These are phyloP conservation scores for Ochlodes sylvanus DNA, from an alignment of 2,888 invertebrate species.

Conservation along the genomic window DNA sequence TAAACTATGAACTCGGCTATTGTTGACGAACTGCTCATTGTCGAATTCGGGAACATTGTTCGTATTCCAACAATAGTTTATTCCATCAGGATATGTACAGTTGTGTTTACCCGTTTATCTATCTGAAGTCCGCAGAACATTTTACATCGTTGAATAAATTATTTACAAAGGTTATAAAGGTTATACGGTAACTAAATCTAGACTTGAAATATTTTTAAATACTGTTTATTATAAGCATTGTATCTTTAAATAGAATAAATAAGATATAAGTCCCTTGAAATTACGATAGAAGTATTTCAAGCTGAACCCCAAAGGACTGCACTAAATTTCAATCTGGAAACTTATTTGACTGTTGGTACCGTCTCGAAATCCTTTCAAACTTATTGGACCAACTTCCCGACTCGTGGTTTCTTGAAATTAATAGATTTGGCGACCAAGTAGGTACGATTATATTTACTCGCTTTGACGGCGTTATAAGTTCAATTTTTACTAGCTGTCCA, in stretches of 20 bases:
- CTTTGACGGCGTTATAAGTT: background rate
- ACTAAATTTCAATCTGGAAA: constrained; percentile 60
- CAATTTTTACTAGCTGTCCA: background rate
- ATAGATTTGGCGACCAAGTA: constrained; percentile 38
- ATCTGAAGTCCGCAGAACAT: background rate
- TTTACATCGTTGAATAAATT: too few species aligned
- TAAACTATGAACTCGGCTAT: constrained; percentile 12
- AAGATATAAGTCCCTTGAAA: background rate
- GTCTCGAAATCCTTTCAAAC: constrained; percentile 62
- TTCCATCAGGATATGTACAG: constrained; percentile 10
- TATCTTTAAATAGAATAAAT: too few species aligned
- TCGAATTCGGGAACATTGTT: constrained; percentile 25
- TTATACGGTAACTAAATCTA: too few species aligned
- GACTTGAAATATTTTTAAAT: too few species aligned
- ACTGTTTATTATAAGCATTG: too few species aligned
- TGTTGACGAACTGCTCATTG: constrained; percentile 24
- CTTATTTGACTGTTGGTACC: constrained; percentile 59
- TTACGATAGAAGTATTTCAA: constrained; percentile 20
- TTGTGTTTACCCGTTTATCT: background rate
- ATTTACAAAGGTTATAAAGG: too few species aligned
- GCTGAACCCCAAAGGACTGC: constrained; percentile 48
- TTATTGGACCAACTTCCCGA: constrained; percentile 57
- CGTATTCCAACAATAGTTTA: constrained; percentile 23
- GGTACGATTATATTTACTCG: background rate
- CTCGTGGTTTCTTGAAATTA: constrained; percentile 43